Evolutionary conservation across 2,113 vertebrate species (phyloP), one percentile per base, ranked within the genome.

Genomic region (Symphodus melops): DNA sequence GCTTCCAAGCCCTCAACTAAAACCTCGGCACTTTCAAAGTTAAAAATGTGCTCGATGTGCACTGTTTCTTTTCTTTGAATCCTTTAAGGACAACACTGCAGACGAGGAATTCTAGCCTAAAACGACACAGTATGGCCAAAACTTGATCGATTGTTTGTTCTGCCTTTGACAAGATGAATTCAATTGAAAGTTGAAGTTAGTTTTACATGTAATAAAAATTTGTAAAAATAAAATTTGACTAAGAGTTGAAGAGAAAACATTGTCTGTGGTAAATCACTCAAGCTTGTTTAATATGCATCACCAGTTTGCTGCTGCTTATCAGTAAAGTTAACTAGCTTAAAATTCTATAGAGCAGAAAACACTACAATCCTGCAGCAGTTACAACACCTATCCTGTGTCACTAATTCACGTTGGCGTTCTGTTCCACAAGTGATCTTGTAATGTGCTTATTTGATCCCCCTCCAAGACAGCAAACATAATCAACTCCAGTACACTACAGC

Each of bases 401-500:
- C 58, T 79, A 28, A 65, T 73, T 73, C 72, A 64, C 2, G 1
- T 63, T 41, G 41, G 53, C 36, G 61, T 41, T 60, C 61, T 70
- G 52, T 42, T 62, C 62, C 55, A 14, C 55, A 58, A 55, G 77
- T 75, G 68, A 70, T 76, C 60, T 49, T 83, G 53, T 67, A 81
- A 81, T 69, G 58, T 68, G 75, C 69, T 75, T 62, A 7, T 63
- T 79, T 53, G 42, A 72, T 85, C 59, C 49, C 51, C 78, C 53
- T 82, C 70, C 72, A 83, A 89, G 82, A 86, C 72, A 54, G 62
- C 72, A 85, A 89, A 79, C 83, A 88, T 76, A 80, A 88, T 83
- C 42, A 9, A 83, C 72, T 81, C 68, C 42, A 82, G 68, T 83
- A 88, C 82, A 84, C 83, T 80, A 72, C 84, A 46, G 57, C 13